A percentile compares a stretch with the other conserved stretches of the same genome.
Evolutionary conservation across 1,140 invertebrate species (phyloP).

Genomic region (Andricus grossulariae): DNA sequence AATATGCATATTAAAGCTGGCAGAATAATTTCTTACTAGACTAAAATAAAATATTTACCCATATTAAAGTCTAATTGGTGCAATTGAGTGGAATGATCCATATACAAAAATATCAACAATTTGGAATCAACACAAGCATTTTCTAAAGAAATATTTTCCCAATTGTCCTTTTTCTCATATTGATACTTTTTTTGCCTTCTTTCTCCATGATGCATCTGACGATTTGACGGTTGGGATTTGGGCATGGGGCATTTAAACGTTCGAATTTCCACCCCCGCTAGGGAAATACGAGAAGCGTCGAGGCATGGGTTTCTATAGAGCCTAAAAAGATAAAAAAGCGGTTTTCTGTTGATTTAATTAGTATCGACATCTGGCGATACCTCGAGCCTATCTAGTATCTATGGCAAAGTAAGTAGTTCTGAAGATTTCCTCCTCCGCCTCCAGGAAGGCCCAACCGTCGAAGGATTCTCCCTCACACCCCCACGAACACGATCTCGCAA

Average conservation of each 20-base stretch:
- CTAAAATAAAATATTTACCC: too few species aligned
- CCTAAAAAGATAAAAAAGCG: not conserved
- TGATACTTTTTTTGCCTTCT: not conserved
- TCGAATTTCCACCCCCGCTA: not conserved
- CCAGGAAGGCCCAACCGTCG: too few species aligned
- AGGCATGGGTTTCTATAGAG: not conserved
- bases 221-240: not conserved
- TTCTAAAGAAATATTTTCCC: not conserved
- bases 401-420: too few species aligned
- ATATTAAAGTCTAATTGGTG: too few species aligned
- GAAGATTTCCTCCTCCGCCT: too few species aligned
- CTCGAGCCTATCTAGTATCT: not conserved
- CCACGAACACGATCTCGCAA: conserved; percentile 36
- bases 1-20: too few species aligned
- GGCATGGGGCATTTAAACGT: not conserved
- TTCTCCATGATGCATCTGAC: not conserved
- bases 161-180: not conserved
- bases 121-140: too few species aligned
- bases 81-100: too few species aligned
- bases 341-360: conserved; percentile 36
- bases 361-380: conserved; percentile 38
- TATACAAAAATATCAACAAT: too few species aligned
- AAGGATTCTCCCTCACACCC: conserved; percentile 38
- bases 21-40: too few species aligned
- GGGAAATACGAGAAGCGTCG: not conserved